Percentiles rank a stretch among this genome's conserved stretches.
phyloP scores from a whole-genome alignment of 2,113 vertebrate species.

The Raja brachyura region DNA sequence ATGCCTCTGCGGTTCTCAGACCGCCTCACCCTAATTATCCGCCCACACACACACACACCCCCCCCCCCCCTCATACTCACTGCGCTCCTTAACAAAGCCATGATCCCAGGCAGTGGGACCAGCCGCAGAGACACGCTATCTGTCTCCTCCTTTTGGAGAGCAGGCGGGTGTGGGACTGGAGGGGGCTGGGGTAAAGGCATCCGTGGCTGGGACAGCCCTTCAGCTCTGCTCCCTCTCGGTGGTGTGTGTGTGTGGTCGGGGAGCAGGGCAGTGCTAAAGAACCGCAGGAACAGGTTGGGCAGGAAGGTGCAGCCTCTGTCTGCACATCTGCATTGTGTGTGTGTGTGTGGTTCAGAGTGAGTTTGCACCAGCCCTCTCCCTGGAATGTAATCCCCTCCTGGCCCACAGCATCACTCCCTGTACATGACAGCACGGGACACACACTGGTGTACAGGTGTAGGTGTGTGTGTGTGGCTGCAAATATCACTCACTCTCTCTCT shows the following conservation, averaged over 20 bases:
- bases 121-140: neutral
- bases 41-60: too few relatives aligned
- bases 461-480: neutral
- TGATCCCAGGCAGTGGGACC: neutral
- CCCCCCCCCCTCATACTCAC: neutral
- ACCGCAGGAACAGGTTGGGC: conserved; percentile 6
- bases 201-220: neutral
- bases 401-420: neutral
- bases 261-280: too few relatives aligned
- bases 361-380: neutral
- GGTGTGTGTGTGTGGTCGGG: neutral
- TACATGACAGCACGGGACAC: neutral
- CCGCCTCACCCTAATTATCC: too few relatives aligned
- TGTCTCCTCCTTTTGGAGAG: neutral
- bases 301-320: neutral
- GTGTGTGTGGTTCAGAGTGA: neutral
- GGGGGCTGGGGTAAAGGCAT: neutral
- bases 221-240: neutral
- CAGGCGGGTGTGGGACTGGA: neutral
- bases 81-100: neutral
- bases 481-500: too few relatives aligned
- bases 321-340: neutral
- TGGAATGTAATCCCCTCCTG: too few relatives aligned
- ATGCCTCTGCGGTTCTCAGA: too few relatives aligned
- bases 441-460: neutral